Percentiles rank a stretch among this genome's conserved stretches.
phyloP scores from a whole-genome alignment of 2,888 invertebrate species.

The Autographa gamma region DNA sequence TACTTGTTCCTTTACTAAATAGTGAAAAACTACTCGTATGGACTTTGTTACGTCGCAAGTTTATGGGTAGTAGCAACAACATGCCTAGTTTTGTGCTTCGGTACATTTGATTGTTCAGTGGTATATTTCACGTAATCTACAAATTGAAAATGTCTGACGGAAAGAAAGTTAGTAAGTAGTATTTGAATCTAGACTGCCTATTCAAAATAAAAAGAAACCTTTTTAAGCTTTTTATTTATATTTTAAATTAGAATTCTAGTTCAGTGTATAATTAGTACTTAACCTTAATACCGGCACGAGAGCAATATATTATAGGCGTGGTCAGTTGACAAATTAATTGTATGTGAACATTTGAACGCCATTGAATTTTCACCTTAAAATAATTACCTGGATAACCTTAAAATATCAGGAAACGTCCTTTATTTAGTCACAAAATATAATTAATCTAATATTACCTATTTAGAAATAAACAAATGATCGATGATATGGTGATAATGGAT shows the following conservation, averaged over 20 bases:
- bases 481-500: too few relatives aligned
- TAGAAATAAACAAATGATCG: too few relatives aligned
- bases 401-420: not conserved
- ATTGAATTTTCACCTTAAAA: not conserved
- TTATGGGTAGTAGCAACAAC: not conserved
- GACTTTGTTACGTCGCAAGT: not conserved
- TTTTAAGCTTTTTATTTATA: too few relatives aligned
- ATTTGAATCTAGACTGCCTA: too few relatives aligned
- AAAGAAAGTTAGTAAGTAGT: too few relatives aligned
- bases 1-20: conserved; percentile 13
- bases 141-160: too few relatives aligned
- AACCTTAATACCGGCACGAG: not conserved
- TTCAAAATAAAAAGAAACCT: too few relatives aligned
- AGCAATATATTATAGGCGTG: not conserved
- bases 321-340: not conserved
- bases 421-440: not conserved
- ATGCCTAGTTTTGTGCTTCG: too few relatives aligned
- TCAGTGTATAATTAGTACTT: not conserved
- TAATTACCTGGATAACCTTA: conserved; percentile 1
- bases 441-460: too few relatives aligned
- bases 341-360: not conserved
- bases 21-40: not conserved
- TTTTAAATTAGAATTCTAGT: too few relatives aligned
- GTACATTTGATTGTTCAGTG: too few relatives aligned
- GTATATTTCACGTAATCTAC: too few relatives aligned